Percentiles rank a stretch among this genome's conserved stretches.
phyloP scores from a whole-genome alignment of 2,113 vertebrate genomes.

The Pleuronectes platessa region DNA sequence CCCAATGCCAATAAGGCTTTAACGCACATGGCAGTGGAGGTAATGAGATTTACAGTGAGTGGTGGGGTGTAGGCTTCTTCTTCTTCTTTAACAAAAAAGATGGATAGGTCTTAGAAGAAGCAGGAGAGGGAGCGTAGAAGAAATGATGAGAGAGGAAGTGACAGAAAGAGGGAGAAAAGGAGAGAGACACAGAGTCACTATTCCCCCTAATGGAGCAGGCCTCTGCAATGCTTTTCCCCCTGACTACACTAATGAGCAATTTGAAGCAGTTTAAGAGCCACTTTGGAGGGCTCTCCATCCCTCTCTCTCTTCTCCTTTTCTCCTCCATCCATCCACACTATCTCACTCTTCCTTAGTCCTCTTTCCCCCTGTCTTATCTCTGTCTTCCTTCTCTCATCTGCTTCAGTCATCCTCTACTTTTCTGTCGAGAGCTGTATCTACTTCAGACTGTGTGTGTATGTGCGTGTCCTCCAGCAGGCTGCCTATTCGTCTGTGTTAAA shows the following conservation, averaged over 20 bases:
- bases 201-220: constrained; percentile 44
- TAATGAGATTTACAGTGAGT: background rate
- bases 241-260: constrained; percentile 71
- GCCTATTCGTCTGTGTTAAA: constrained; percentile 32
- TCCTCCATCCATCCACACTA: background rate
- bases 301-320: constrained; percentile 10
- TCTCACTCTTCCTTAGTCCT: background rate
- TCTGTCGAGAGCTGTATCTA: constrained; percentile 10
- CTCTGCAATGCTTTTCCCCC: constrained; percentile 55
- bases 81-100: constrained; percentile 24
- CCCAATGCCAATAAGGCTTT: background rate
- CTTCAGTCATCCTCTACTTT: constrained; percentile 1
- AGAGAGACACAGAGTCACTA: constrained; percentile 25
- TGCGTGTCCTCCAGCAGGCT: constrained; percentile 40
- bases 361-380: background rate
- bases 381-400: background rate
- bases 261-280: constrained; percentile 63
- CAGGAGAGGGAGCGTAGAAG: constrained; percentile 12
- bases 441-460: constrained; percentile 13
- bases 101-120: constrained; percentile 36
- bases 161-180: constrained; percentile 37
- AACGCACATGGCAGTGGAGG: background rate
- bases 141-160: constrained; percentile 47
- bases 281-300: constrained; percentile 33
- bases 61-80: background rate